Base-by-base conservation (phyloP, 2,797 vertebrate genomes). In the Ataeniobius toweri region DNA sequence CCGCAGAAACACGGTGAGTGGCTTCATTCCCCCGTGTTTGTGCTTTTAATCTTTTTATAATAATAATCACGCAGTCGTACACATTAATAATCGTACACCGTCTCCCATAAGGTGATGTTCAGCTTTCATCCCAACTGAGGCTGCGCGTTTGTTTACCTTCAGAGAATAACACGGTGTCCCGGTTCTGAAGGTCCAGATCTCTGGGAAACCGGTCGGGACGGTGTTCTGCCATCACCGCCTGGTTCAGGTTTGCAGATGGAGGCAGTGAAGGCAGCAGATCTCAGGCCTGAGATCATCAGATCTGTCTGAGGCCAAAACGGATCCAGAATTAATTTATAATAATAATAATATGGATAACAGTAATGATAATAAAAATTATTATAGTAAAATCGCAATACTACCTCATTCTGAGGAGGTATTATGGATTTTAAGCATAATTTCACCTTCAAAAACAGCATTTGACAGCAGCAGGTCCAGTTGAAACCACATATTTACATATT, bases 1-100 rank as follows among this genome's bases (percentile, higher is more conserved):
- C 61, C 85, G 9, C 67, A 75, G 71, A 76, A 81, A 73, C 89
- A 86, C 86, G 94, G 94, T 92, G 85, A 87, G 65, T 18, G 0
- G 0, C 58, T 51, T 78, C 68, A 2, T 59, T 61, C 46, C 10
- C 28, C 6, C 18, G 20, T 16, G 68, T 31, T 56, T 59, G 55
- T 71, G 14, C 13, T 80, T 71, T 70, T 82, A 76, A 77, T 80
- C 82, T 48, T 84, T 58, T 20, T 77, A 55, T 2, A 4, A 67
- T 44, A 12, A 67, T 44, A 36, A 65, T 39, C 36, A 41, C 4
- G 22, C 22, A 22, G 31, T 31, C 39, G 22, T 31, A 31, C 31
- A 31, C 31, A 31, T 31, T 31, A 31, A n/a, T 22, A 20, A 39
- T 68, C 9, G 36, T 41, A 76, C 77, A 26, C 3, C 13, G 73